Conservation (phyloP, 1,140 invertebrate species). For the Drosophila tani region DNA sequence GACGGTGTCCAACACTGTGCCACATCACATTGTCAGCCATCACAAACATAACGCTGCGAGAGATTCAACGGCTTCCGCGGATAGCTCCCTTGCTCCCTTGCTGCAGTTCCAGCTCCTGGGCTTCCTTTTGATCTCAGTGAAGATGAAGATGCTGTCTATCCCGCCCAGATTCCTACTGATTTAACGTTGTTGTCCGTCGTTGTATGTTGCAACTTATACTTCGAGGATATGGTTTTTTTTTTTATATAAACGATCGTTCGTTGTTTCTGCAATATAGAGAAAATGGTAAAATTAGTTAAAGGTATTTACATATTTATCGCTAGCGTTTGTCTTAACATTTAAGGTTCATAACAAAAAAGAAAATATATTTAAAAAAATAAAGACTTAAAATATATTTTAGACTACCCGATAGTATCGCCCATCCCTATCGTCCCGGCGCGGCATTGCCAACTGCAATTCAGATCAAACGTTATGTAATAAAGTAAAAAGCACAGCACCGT, state of each 20-base stretch:
- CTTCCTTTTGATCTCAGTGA: background rate
- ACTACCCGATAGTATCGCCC: conserved; percentile 13
- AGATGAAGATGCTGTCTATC: conserved; percentile 11
- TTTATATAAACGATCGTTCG: conserved; percentile 25
- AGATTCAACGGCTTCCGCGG: conserved; percentile 30
- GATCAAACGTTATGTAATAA: conserved; percentile 56
- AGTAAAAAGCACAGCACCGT: conserved; percentile 37
- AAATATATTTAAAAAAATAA: background rate
- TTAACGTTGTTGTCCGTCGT: conserved; percentile 48
- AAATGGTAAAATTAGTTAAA: background rate
- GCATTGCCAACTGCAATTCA: conserved; percentile 57
- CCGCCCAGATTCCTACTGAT: conserved; percentile 15
- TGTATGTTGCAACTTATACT: conserved; percentile 53
- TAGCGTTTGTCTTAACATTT: background rate
- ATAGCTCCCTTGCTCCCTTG: conserved; percentile 21
- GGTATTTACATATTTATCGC: background rate
- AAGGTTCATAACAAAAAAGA: background rate
- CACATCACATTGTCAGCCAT: conserved; percentile 85
- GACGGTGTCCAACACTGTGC: conserved; percentile 79
- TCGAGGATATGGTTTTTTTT: conserved; percentile 33
- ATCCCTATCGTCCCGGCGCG: conserved; percentile 20
- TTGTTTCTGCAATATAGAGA: conserved; percentile 15
- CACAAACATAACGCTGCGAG: conserved; percentile 81
- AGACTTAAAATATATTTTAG: background rate
- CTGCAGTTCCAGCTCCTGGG: conserved; percentile 19